phyloP scores from a whole-genome alignment of 1,140 invertebrate genomes.

The Drosophila aff. region DNA sequence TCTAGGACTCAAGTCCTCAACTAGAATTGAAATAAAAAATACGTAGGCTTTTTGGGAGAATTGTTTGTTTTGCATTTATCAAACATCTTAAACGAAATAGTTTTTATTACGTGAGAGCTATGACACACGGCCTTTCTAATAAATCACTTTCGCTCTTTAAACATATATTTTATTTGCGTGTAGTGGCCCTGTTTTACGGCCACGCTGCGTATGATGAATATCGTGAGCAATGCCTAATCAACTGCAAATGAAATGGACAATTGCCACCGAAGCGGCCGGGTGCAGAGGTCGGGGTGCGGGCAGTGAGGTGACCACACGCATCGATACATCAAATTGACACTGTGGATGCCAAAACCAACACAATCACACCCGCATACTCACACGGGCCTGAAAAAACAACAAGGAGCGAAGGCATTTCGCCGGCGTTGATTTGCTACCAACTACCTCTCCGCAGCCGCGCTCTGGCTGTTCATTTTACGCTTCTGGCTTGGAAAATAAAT shows the following conservation, averaged over 20 bases:
- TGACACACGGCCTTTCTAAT: neutral
- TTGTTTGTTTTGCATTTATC: neutral
- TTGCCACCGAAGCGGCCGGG: conserved; percentile 41
- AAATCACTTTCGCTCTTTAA: neutral
- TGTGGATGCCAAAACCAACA: conserved; percentile 42
- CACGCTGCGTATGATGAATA: conserved; percentile 76
- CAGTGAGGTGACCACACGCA: conserved; percentile 66
- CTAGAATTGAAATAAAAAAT: neutral
- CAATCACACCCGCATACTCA: conserved; percentile 41
- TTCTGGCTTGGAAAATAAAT: conserved; percentile 76
- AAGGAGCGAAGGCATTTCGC: conserved; percentile 11
- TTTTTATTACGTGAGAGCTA: neutral
- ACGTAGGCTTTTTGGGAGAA: neutral
- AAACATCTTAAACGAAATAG: neutral
- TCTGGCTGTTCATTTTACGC: conserved; percentile 65
- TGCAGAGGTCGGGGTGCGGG: neutral
- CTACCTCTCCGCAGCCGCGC: conserved; percentile 16
- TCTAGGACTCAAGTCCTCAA: neutral
- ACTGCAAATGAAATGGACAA: conserved; percentile 83
- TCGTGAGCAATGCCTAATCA: conserved; percentile 70
- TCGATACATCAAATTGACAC: conserved; percentile 81
- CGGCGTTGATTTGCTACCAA: conserved; percentile 43
- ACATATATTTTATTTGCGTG: neutral
- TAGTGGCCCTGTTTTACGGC: conserved; percentile 1
- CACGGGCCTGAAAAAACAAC: conserved; percentile 32